A percentile compares a stretch with the other conserved stretches of the same genome.
These are phyloP conservation scores for Scrobipalpa costella DNA, from an alignment of 2,888 invertebrate genomes.

Conservation along the genomic window DNA sequence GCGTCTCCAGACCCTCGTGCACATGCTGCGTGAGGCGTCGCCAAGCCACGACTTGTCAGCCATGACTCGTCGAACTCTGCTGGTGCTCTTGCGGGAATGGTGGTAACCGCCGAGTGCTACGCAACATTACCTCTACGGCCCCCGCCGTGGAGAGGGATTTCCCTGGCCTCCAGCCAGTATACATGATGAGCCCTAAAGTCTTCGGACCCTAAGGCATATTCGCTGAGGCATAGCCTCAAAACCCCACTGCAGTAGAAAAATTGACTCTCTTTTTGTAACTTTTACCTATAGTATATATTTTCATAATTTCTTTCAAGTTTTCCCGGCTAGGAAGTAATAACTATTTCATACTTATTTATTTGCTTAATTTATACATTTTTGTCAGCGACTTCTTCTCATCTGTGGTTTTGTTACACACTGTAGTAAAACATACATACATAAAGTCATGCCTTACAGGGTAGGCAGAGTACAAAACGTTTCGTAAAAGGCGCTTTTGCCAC, in stretches of 20 bases:
- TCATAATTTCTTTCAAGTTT: too few relatives aligned
- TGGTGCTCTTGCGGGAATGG: slow-evolving; percentile 1
- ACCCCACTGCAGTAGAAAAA: neutral
- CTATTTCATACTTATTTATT: too few relatives aligned
- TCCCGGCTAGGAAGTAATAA: too few relatives aligned
- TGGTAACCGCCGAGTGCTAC: neutral
- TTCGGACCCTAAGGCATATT: neutral
- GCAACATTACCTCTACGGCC: neutral
- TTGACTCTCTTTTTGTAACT: too few relatives aligned
- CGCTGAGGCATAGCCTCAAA: neutral
- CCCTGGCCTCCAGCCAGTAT: slow-evolving; percentile 2
- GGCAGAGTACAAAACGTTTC: too few relatives aligned
- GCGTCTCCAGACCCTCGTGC: slow-evolving; percentile 7
- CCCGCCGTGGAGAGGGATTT: neutral
- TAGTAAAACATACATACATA: too few relatives aligned
- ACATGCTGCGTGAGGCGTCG: slow-evolving; percentile 1
- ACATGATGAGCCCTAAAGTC: neutral
- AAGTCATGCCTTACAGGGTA: too few relatives aligned
- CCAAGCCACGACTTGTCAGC: slow-evolving; percentile 6
- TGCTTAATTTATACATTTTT: too few relatives aligned
- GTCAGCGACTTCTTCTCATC: too few relatives aligned
- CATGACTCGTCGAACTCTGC: neutral
- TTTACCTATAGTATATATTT: too few relatives aligned
- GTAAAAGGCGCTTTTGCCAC: too few relatives aligned
- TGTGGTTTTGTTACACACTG: too few relatives aligned